Base-by-base conservation (phyloP, 2,888 invertebrate species). In the Apodemia arnacis region DNA sequence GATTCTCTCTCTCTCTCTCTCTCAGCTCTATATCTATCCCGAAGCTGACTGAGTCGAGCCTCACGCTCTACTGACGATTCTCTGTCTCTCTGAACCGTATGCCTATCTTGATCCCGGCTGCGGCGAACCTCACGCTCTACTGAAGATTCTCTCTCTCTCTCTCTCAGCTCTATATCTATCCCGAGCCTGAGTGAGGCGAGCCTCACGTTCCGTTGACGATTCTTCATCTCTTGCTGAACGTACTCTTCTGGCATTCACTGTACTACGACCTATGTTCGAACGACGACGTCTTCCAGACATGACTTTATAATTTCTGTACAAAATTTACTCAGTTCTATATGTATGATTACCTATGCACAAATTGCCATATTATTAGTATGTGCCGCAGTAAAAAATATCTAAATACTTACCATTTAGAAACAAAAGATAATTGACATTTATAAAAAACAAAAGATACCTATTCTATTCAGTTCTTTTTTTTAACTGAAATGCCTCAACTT, bases 181-280 rank as follows among this genome's bases (percentile, higher is more conserved):
- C 63, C 84, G 80, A 80, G 66, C 54, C 84, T 86, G 49, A 84
- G 84, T 86, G 87, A 90, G 88, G 72, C 85, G 87, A 84, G 76
- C 85, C 84, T 83, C 85, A 85, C 85, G 90, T 74, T 90, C 63
- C 63, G 63, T 11, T 63, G 63, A 63, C 63, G 63, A 11, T 63
- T 63, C 87, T 85, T 82, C 83, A 80, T 83, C 90, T 88, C 86
- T 87, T 85, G 87, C 85, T 87, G 83, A 87, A 89, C 85, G 89
- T 87, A 38, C 31, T 85, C 83, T 83, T 84, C 83, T 87, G 79
- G 85, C 87, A 78, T 87, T 87, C 86, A 73, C 82, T 87, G 84
- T 84, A 84, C 83, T 82, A 87, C 63, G 24, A 21, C 80, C 85
- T 54, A 59, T 76, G 76, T 54, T 76, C 76, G 76, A 34, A 76